Evolutionary conservation across 1,140 invertebrate species (phyloP), one percentile per base, ranked within the genome.

Genomic region (Nasonia longicornis): DNA sequence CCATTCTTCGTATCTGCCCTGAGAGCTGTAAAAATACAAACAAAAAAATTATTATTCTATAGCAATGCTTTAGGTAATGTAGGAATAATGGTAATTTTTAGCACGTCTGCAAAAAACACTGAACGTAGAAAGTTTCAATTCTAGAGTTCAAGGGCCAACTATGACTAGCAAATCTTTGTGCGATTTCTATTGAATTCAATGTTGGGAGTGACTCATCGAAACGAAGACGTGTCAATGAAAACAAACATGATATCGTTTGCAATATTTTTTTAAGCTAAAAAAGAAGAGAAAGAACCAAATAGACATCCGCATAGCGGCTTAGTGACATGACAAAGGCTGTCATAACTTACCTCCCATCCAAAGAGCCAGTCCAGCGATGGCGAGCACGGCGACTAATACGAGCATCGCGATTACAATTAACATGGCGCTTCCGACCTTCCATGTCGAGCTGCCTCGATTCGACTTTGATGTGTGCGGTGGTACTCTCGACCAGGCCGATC

Each of bases 351-450:
- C 92, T 85, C 95, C 95, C 92, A 96, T 94, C 90, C 95, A 96
- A 75, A 96, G 91, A 45, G 95, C 95, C 3, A 96, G 91, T 48
- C 94, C 95, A 2, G 95, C 95, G 29, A 96, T 94, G 2, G 94
- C 93, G 70, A 95, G 89, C 16, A 96, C 94, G 0, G 93, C 93
- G 7, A 95, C 89, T 63, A 95, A 92, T 16, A 95, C 94, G 26
- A 96, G 87, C 81, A 95, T 91, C 2, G 94, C 93, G 2, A 94
- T 93, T 45, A 93, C 92, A 12, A 94, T 93, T 84, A 95, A 88
- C 82, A 94, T 92, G 29, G 94, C 93, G 6, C 93, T 94, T 85
- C 94, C 95, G 42, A 93, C 80, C 85, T 90, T 92, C 85, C 90
- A 91, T 82, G 88, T 91, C 3, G 89, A 86, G 77, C 86, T 89